phyloP scores from a whole-genome alignment of 2,888 invertebrate genomes.

The Spodoptera picta region DNA sequence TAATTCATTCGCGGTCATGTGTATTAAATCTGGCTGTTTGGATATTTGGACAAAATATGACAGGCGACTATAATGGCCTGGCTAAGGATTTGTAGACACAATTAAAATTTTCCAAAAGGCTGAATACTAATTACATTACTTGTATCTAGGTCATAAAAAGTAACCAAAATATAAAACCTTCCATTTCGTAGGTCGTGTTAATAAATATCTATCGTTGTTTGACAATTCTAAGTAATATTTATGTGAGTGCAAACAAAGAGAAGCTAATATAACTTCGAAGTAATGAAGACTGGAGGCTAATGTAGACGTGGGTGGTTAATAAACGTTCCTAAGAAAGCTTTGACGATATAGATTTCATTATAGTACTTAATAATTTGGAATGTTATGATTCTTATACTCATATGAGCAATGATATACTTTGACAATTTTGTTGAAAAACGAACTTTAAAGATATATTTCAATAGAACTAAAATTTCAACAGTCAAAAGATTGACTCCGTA shows the following conservation, averaged over 20 bases:
- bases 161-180: not conserved
- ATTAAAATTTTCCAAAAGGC: slow-evolving; percentile 23
- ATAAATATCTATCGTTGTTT: slow-evolving; percentile 2
- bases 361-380: not conserved
- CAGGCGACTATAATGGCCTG: slow-evolving; percentile 10
- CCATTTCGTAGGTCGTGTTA: not conserved
- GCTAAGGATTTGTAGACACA: slow-evolving; percentile 19
- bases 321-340: not conserved
- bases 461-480: slow-evolving; percentile 33
- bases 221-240: slow-evolving; percentile 3
- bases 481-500: slow-evolving; percentile 33
- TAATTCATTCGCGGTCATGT: slow-evolving; percentile 53
- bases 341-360: not conserved
- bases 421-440: too few species aligned
- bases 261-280: slow-evolving; percentile 1
- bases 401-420: too few species aligned
- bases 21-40: slow-evolving; percentile 33
- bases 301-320: not conserved
- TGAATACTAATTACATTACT: slow-evolving; percentile 14
- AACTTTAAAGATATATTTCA: slow-evolving; percentile 16
- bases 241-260: slow-evolving; percentile 6
- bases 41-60: slow-evolving; percentile 31
- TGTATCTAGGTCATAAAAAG: slow-evolving; percentile 9
- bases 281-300: slow-evolving; percentile 7
- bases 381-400: not conserved